A percentile compares a stretch with the other conserved stretches of the same genome.
These are phyloP conservation scores for Aplochiton taeniatus DNA, from an alignment of 2,797 vertebrate genomes.

Conservation along the genomic window DNA sequence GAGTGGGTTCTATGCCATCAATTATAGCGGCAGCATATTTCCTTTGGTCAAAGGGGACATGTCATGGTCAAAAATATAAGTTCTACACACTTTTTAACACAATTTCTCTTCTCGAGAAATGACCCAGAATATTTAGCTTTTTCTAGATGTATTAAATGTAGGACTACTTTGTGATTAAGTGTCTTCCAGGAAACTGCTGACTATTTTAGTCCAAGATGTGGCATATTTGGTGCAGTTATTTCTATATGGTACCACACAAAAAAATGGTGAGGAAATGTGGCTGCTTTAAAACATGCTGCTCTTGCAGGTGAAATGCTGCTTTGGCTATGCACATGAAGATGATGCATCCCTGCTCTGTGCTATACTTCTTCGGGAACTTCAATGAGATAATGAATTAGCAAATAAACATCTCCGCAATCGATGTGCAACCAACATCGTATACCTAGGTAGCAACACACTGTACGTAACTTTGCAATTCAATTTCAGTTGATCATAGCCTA, in stretches of 20 bases:
- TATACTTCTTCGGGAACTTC: conserved; percentile 10
- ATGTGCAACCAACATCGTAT: not conserved
- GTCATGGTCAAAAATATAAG: conserved; percentile 62
- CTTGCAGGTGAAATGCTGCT: conserved; percentile 20
- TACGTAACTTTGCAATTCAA: conserved; percentile 43
- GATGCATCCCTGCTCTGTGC: conserved; percentile 15
- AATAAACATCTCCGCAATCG: conserved; percentile 45
- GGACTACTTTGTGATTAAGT: conserved; percentile 70
- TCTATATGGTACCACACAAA: conserved; percentile 46
- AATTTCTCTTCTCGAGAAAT: conserved; percentile 65
- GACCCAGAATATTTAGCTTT: conserved; percentile 69
- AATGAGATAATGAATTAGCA: conserved; percentile 33
- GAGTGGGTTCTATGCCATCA: conserved; percentile 67
- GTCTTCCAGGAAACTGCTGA: conserved; percentile 72
- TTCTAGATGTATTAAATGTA: conserved; percentile 72
- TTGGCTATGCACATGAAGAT: conserved; percentile 42
- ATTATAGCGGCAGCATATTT: conserved; percentile 63
- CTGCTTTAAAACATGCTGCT: conserved; percentile 29
- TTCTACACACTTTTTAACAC: conserved; percentile 55
- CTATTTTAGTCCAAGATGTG: conserved; percentile 63
- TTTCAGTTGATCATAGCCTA: conserved; percentile 47
- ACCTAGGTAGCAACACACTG: conserved; percentile 23
- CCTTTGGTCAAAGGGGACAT: conserved; percentile 55
- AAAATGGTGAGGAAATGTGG: conserved; percentile 53
- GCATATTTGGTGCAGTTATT: conserved; percentile 75